Evolutionary conservation across 1,140 invertebrate species (phyloP).

Genomic region (Drosophila serrata): DNA sequence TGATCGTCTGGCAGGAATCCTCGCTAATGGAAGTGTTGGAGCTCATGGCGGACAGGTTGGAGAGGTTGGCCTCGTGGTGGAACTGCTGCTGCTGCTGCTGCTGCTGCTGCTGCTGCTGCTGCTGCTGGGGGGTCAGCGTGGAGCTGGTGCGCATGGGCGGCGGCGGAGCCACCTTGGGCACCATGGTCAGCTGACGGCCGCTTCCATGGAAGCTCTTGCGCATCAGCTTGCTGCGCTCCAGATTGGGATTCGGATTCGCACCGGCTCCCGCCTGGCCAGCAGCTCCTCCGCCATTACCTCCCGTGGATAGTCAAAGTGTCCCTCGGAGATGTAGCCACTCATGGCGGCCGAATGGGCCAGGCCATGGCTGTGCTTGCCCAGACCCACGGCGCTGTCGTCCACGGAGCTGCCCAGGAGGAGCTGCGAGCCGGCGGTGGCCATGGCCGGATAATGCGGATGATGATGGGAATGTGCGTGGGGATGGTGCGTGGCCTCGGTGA

Average conservation of each 20-base stretch:
- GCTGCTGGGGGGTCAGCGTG: constrained; percentile 77
- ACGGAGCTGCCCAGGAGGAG: constrained; percentile 87
- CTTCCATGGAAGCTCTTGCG: constrained; percentile 95
- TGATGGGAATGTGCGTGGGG: constrained; percentile 26
- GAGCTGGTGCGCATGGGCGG: constrained; percentile 94
- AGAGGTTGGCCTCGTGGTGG: constrained; percentile 83
- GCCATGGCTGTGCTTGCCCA: constrained; percentile 85
- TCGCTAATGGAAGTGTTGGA: constrained; percentile 91
- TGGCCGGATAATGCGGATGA: constrained; percentile 80
- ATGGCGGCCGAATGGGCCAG: constrained; percentile 69
- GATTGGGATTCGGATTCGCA: constrained; percentile 90
- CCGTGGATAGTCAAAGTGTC: constrained; percentile 90
- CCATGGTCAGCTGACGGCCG: constrained; percentile 91
- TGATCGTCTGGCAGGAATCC: constrained; percentile 92
- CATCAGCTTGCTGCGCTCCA: constrained; percentile 94
- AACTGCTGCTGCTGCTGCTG: constrained; percentile 72
- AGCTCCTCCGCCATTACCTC: constrained; percentile 55
- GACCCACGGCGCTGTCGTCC: constrained; percentile 90
- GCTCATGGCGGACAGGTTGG: constrained; percentile 86
- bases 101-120: constrained; percentile 54
- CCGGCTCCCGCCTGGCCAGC: neutral
- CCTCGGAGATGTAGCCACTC: constrained; percentile 94
- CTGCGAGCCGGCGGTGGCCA: constrained; percentile 62
- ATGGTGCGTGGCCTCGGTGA: constrained; percentile 59
- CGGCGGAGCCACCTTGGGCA: constrained; percentile 93